Evolutionary conservation across 1,140 invertebrate species (phyloP).

Genomic region (Platorchestia sp.): DNA sequence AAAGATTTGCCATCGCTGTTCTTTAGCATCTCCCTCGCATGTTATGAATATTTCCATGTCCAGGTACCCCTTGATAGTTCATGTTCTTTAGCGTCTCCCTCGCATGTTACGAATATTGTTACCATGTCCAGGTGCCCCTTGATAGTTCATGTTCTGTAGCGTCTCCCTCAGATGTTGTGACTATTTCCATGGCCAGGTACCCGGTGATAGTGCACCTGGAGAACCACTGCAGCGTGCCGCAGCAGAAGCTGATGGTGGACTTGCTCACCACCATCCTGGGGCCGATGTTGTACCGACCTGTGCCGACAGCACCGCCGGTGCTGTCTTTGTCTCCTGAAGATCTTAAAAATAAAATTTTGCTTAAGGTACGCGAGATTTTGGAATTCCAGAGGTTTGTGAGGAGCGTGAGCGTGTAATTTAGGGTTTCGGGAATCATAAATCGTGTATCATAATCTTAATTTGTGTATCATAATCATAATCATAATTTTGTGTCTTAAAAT

Average conservation of each 20-base stretch:
- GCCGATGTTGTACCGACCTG: slow-evolving; percentile 69
- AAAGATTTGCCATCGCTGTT: background rate
- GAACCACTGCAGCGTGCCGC: slow-evolving; percentile 71
- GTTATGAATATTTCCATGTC: background rate
- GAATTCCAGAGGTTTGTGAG: background rate
- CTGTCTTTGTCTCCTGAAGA: slow-evolving; percentile 70
- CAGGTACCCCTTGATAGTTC: slow-evolving; percentile 72
- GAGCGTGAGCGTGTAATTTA: no score
- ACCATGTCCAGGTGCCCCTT: no score
- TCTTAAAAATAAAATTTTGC: slow-evolving; percentile 70
- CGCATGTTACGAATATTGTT: no score
- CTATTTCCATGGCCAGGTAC: slow-evolving; percentile 68
- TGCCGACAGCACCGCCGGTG: slow-evolving; percentile 59
- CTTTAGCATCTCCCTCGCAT: background rate
- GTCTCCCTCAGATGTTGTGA: background rate
- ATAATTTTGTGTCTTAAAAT: no score
- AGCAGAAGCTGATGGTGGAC: slow-evolving; percentile 70
- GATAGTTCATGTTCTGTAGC: background rate
- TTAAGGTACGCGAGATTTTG: slow-evolving; percentile 69
- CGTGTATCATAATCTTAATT: no score
- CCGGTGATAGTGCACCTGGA: slow-evolving; percentile 72
- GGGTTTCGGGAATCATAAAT: no score
- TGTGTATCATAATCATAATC: no score
- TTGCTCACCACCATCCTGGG: slow-evolving; percentile 69
- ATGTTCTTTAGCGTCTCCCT: no score